Percentiles rank a stretch among this genome's conserved stretches.
Evolutionary conservation across 2,113 vertebrate genomes (phyloP).

Genomic region (Syrrhaptes paradoxus): DNA sequence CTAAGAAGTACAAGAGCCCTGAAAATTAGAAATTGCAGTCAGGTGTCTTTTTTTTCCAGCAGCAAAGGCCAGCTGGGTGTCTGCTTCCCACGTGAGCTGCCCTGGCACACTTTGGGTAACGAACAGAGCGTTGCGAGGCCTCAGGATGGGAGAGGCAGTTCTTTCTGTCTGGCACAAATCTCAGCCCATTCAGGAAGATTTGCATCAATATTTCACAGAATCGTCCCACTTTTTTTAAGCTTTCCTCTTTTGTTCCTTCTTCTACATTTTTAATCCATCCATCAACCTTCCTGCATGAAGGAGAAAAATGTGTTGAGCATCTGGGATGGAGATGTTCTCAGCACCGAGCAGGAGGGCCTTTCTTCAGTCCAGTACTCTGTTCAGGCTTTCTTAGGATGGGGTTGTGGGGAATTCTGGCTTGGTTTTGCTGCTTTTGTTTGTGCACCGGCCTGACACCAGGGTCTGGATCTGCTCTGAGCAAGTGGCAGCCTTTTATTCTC

Average conservation of each 20-base stretch:
- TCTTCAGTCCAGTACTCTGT: fast-evolving
- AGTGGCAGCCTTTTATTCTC: neutral
- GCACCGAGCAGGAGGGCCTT: neutral
- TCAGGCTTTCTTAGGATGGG: neutral
- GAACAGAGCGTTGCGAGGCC: neutral
- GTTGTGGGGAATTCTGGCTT: neutral
- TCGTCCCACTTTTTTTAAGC: neutral
- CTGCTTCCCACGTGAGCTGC: neutral
- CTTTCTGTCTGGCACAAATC: neutral
- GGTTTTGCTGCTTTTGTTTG: neutral
- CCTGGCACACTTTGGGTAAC: neutral
- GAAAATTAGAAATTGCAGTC: neutral
- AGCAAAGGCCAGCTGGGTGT: neutral
- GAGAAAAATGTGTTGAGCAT: neutral
- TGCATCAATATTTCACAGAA: neutral
- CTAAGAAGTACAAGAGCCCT: neutral
- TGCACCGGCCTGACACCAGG: neutral
- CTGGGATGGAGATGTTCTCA: neutral
- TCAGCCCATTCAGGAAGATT: neutral
- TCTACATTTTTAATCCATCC: neutral
- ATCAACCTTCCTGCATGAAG: neutral
- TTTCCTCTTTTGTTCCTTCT: neutral
- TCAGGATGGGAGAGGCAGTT: neutral
- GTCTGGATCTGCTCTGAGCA: neutral
- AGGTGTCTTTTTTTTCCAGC: neutral